Base-by-base conservation (phyloP, 2,888 invertebrate genomes). In the Stenotaenia linearis region DNA sequence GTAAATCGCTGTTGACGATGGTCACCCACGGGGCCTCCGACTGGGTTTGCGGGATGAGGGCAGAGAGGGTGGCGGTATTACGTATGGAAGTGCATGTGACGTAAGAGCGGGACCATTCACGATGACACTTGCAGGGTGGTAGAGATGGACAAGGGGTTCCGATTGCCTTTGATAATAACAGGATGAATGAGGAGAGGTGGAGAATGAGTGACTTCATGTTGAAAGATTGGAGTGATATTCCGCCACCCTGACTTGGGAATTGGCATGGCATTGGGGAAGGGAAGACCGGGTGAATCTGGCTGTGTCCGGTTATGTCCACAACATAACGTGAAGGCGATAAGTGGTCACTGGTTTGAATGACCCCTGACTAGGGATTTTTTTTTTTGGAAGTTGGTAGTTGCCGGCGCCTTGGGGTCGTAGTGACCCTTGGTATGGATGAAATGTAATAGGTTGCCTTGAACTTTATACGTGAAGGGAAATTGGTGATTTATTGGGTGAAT, bases 11-110 rank as follows among this genome's bases (percentile, higher is more conserved):
- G 30, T 77, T 75, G 75, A 37, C 77, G 37, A 80, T 37, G 6
- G 77, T 77, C n/a, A 80, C 35, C 80, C 80, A 80, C 61, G 61
- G 61, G 1, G 80, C 35, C 15, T 32, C 32, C 12, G 79, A 79
- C 10, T 15, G 32, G 3, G 40, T 3, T 9, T 40, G 40, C 1
- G 40, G 40, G 3, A 79, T 15, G 0, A 21, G n/a, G 40, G 23
- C 37, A 23, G 50, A 35, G 1, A 75, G 32, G 75, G 35, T 30
- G 23, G 12, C 21, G 1, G 40, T 35, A 18, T 77, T 28, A n/a
- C 5, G 15, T 1, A 78, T 15, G 0, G 28, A 28, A 0, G 78
- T 28, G 56, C 78, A 78, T 9, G 56, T 56, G 21, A 79, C 25
- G 56, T 45, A 40, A 25, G 61, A 28, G 23, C 79, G 40, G 32